Base-by-base conservation (phyloP, 2,113 vertebrate genomes). In the Myiagra hebetior region DNA sequence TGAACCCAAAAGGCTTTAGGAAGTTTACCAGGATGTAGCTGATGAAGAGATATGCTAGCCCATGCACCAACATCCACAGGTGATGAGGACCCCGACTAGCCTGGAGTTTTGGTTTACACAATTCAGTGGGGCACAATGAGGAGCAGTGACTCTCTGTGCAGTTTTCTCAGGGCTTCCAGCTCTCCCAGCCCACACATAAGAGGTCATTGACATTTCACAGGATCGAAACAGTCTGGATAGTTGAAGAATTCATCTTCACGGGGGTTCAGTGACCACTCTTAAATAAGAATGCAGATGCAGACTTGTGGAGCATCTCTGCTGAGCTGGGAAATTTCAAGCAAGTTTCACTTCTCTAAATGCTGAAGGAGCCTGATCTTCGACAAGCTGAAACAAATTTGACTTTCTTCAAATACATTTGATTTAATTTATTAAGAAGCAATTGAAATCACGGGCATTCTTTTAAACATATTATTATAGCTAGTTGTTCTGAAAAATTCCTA, bases 191-290 rank as follows among this genome's bases (percentile, higher is more conserved):
- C 8, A 23, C 6, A 16, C 2, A 7, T 50, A 77, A 47, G 64
- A 53, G 2, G 14, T 26, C 30, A 23, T 37, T 0, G 0, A 1
- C 9, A 46, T 68, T 68, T 70, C 6, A 7, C 6, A 60, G 15
- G 33, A 35, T 27, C 11, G 1, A 81, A 84, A 67, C 5, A 42
- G 11, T 31, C 30, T 55, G 18, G 9, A 47, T 14, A 87, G 21
- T 5, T 77, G 72, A 91, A 76, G 37, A 77, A 83, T 41, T 72
- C 8, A 0, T 39, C 59, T 70, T 77, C 17, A 50, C 35, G 22
- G 6, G 47, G 6, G 27, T 42, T 69, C 46, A 70, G 14, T 10
- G 11, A 26, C 5, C 19, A 31, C 30, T 82, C 27, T 67, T 67
- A 67, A 73, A 52, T 65, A 57, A 53, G 24, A 91, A 56, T 7